Evolutionary conservation across 2,113 vertebrate genomes (phyloP), one percentile per base, ranked within the genome.

Genomic region (Xenopus borealis): DNA sequence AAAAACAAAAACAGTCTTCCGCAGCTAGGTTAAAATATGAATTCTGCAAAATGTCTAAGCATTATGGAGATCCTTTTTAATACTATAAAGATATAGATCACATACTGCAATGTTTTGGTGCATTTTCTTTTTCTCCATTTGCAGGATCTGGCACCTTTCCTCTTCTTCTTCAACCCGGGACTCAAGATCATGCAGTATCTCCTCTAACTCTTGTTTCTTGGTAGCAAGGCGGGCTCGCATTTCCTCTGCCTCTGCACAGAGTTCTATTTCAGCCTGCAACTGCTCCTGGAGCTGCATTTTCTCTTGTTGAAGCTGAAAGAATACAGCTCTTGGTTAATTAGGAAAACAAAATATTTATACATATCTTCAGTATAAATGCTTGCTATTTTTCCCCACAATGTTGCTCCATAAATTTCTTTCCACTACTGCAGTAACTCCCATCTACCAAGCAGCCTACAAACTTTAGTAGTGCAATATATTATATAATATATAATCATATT

Each of bases 211-310:
- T 83, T 98, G 97, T 80, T 99, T 99, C 86, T 92, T 97, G 52
- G 95, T 92, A 0, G 96, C 93, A 67, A 99, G 89, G 10, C 97
- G 95, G 67, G 93, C 89, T 75, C 97, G 92, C 85, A 99, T 98
- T 89, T 99, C 97, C 83, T 99, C 97, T 0, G 97, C 96, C 84
- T 99, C 97, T 0, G 96, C 95, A 8, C 96, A 99, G 45, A 99
- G 94, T 30, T 99, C 97, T 0, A 94, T 98, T 82, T 99, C 97
- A 0, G 97, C 97, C 86, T 99, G 97, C 20, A 99, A 91, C 87
- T 99, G 97, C 86, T 99, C 97, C 85, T 98, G 96, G 44, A 99
- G 90, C 72, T 97, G 95, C 86, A 93, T 44, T 86, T 99, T 99
- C 91, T 99, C 97, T 0, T 91, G 88, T 79, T 83, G 81, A 45